phyloP scores from a whole-genome alignment of 2,797 vertebrate species.

The Bovichtus diacanthus region DNA sequence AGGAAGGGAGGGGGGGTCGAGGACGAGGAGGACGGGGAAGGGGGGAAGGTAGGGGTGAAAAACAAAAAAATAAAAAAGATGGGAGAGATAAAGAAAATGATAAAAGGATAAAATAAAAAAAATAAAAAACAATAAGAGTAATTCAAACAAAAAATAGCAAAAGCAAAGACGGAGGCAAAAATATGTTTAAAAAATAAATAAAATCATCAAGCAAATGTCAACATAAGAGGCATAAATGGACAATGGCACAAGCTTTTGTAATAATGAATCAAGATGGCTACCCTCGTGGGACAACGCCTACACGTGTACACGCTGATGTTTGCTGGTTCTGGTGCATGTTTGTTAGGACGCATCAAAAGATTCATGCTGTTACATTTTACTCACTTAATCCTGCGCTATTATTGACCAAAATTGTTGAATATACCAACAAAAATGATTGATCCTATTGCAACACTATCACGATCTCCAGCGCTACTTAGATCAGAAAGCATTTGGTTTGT shows the following conservation, averaged over 20 bases:
- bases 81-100: constrained; percentile 92
- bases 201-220: constrained; percentile 81
- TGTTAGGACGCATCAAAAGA: not conserved
- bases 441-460: not conserved
- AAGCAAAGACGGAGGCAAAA: constrained; percentile 59
- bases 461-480: not conserved
- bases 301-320: too few relatives aligned
- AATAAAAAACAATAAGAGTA: constrained; percentile 80
- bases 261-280: constrained; percentile 82
- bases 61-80: constrained; percentile 93
- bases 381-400: too few relatives aligned
- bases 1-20: constrained; percentile 69
- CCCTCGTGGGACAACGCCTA: too few relatives aligned
- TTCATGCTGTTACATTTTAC: not conserved
- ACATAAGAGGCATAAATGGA: constrained; percentile 76
- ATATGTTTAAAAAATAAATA: constrained; percentile 60
- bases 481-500: not conserved
- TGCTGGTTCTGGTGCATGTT: not conserved
- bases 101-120: constrained; percentile 86
- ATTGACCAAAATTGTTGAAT: too few relatives aligned
- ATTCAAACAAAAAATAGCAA: constrained; percentile 73
- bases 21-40: constrained; percentile 75
- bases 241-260: constrained; percentile 71
- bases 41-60: constrained; percentile 80
- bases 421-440: not conserved